phyloP scores from a whole-genome alignment of 2,113 vertebrate species.

The Megaleporinus macrocephalus region DNA sequence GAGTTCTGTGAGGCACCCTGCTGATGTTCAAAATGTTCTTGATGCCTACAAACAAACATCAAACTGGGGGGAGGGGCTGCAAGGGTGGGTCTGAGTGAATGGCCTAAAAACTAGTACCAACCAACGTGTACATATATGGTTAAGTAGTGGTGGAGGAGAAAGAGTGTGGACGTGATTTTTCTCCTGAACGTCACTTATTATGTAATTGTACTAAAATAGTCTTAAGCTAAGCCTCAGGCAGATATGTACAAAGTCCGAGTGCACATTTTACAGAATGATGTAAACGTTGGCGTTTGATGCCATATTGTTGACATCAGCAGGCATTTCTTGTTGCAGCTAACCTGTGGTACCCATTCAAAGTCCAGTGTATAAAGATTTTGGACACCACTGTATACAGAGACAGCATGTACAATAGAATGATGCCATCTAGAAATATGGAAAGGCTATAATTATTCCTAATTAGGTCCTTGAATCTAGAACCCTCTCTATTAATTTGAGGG shows the following conservation, averaged over 20 bases:
- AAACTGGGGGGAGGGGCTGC: not conserved
- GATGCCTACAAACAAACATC: not conserved
- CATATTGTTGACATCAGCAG: too few species aligned
- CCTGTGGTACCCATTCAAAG: not conserved
- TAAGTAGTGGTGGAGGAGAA: not conserved
- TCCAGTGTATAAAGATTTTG: not conserved
- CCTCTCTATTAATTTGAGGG: too few species aligned
- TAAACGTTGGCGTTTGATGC: too few species aligned
- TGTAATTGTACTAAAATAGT: not conserved
- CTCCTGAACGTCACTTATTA: not conserved
- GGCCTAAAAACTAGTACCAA: not conserved
- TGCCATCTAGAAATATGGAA: not conserved
- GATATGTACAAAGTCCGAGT: not conserved
- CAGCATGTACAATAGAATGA: not conserved
- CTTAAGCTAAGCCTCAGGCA: not conserved
- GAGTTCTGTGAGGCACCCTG: not conserved
- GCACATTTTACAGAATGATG: not conserved
- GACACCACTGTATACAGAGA: not conserved
- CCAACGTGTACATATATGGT: slow-evolving; percentile 9
- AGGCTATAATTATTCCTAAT: not conserved
- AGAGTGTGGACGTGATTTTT: not conserved
- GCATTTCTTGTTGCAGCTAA: too few species aligned
- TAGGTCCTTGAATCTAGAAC: not conserved
- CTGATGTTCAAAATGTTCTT: not conserved
- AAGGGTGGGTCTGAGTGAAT: not conserved